Conservation (phyloP, 2,113 vertebrate genomes). For the Corapipo altera region DNA sequence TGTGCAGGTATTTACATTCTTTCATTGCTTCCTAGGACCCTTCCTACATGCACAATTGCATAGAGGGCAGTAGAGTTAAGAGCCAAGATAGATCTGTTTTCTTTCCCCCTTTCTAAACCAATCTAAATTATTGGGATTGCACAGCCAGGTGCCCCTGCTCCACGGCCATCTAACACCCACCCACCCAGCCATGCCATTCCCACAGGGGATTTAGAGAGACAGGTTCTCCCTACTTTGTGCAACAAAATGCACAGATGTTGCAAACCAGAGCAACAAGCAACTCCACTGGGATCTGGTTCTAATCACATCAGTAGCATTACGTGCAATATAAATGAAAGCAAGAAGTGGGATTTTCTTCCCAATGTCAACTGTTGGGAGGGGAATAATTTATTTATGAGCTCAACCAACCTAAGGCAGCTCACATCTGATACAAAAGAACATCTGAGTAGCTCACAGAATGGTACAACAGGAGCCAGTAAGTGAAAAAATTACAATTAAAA, state of each 20-base stretch:
- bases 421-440: background rate
- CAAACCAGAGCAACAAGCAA: background rate
- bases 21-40: background rate
- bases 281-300: background rate
- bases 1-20: background rate
- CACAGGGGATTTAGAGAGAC: background rate
- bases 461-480: background rate
- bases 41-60: background rate
- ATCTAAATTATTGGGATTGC: background rate
- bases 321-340: background rate
- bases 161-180: background rate
- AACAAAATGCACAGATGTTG: too few relatives aligned
- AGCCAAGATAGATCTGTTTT: background rate
- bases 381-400: background rate
- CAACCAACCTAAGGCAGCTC: fast-evolving
- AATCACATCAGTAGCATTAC: fast-evolving
- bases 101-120: background rate
- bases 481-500: background rate
- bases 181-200: fast-evolving
- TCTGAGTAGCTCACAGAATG: background rate
- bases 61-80: background rate
- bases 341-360: background rate
- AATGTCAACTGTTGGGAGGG: background rate
- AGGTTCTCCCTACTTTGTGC: background rate
- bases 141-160: background rate